Conservation (phyloP, 1,140 invertebrate species). For the Formica selysi region DNA sequence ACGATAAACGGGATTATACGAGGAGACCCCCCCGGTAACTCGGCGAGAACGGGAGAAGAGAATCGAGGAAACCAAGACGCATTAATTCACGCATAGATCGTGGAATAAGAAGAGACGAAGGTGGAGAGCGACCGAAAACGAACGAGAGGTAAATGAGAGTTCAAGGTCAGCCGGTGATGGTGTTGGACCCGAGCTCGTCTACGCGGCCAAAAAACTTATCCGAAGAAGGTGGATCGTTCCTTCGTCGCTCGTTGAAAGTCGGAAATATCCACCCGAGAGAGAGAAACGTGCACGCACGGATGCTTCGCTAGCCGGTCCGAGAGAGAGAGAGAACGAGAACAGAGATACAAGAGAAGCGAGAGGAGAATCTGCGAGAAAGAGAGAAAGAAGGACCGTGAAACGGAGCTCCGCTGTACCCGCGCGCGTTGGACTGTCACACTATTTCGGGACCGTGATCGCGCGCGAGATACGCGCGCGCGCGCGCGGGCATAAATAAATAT, state of each 20-base stretch:
- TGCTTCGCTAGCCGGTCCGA: slow-evolving; percentile 20
- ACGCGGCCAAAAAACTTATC: slow-evolving; percentile 41
- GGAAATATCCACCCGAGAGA: slow-evolving; percentile 43
- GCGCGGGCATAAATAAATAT: slow-evolving; percentile 72
- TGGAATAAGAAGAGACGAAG: not conserved
- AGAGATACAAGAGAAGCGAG: not conserved
- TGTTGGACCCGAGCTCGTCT: slow-evolving; percentile 46
- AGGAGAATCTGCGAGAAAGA: not conserved
- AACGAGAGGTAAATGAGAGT: slow-evolving; percentile 71
- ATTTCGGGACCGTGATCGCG: slow-evolving; percentile 73
- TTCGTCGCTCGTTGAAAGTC: slow-evolving; percentile 9
- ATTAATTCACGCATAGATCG: no score
- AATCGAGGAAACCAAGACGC: no score
- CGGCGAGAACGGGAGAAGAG: not conserved
- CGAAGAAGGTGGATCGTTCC: slow-evolving; percentile 43
- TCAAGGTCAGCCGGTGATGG: slow-evolving; percentile 68
- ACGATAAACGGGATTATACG: not conserved
- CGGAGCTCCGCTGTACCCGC: not conserved
- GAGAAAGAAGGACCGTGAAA: slow-evolving; percentile 26
- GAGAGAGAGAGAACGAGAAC: not conserved
- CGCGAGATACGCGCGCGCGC: slow-evolving; percentile 45
- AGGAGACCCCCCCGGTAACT: not conserved
- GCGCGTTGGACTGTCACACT: slow-evolving; percentile 64
- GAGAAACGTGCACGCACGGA: not conserved
- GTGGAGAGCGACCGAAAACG: slow-evolving; percentile 10